Conservation (phyloP, 2,797 vertebrate species). For the Forpus xanthops region DNA sequence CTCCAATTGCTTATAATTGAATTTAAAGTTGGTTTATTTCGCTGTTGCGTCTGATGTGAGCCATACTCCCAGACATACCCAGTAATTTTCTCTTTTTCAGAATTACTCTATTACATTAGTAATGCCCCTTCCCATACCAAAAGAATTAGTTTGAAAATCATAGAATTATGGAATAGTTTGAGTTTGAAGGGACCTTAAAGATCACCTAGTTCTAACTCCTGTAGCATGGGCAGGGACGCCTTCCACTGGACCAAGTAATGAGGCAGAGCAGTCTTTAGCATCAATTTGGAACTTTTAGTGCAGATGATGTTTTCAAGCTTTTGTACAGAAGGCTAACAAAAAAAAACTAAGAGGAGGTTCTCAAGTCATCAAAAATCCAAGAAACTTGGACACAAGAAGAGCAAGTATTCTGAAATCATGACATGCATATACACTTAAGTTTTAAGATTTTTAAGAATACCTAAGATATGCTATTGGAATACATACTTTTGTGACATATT, state of each 20-base stretch:
- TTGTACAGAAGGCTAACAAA: neutral
- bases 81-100: neutral
- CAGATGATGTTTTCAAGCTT: neutral
- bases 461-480: neutral
- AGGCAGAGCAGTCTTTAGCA: neutral
- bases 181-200: neutral
- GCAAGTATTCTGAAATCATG: neutral
- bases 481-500: neutral
- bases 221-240: neutral
- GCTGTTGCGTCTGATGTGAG: neutral
- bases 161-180: neutral
- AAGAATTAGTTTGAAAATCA: neutral
- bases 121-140: neutral
- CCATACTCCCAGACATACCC: neutral
- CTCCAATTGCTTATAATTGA: neutral
- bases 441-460: neutral
- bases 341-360: neutral
- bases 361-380: neutral
- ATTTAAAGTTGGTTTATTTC: neutral
- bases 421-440: neutral
- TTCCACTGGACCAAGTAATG: neutral
- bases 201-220: neutral
- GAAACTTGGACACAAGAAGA: neutral
- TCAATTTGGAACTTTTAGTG: neutral
- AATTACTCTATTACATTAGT: neutral